Evolutionary conservation across 2,888 invertebrate species (phyloP), one percentile per base, ranked within the genome.

Genomic region (Mayetiola destructor): DNA sequence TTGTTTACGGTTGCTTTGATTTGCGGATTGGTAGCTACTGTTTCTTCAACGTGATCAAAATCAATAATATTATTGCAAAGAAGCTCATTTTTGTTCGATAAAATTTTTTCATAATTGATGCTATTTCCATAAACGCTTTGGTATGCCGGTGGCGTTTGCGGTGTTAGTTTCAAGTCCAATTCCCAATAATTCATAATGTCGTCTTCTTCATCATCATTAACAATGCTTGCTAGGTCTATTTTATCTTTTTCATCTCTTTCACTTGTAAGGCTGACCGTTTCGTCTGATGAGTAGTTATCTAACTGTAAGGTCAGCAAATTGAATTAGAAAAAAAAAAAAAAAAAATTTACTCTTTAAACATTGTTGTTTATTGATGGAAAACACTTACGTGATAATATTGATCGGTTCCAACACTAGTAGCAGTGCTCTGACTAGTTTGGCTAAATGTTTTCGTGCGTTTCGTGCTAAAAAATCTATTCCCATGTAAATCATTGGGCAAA

Each of bases 71-170:
- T 61, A 60, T 61, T 62, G 59, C 60, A 60, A 59, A 62, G 56
- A 58, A 60, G 60, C 59, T 60, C 60, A 55, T 57, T 58, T 57
- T 61, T 59, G 56, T 55, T 58, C 21, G 57, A 54, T 55, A 59
- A 27, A 55, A 61, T 58, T 32, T 67, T 66, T 57, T 68, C 61
- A 62, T 65, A 72, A 59, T 73, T 70, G 54, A 69, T 68, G 58
- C 69, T 71, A 59, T 65, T 65, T 23, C 73, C 73, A 60, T 72
- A 73, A 59, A 69, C 66, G 60, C 71, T 72, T 55, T 73, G 71
- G 62, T 73, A 73, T 6, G 68, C 27, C 3, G 48, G 48, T 9
- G 48, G 48, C n/a, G 32, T 32, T 48, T 39, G 39, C 14, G 40
- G 32, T 18, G 29, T 36, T 36, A 55, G 9, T 3, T 35, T 16